Evolutionary conservation across 2,113 vertebrate genomes (phyloP), one percentile per base, ranked within the genome.

Genomic region (Asarcornis scutulata): DNA sequence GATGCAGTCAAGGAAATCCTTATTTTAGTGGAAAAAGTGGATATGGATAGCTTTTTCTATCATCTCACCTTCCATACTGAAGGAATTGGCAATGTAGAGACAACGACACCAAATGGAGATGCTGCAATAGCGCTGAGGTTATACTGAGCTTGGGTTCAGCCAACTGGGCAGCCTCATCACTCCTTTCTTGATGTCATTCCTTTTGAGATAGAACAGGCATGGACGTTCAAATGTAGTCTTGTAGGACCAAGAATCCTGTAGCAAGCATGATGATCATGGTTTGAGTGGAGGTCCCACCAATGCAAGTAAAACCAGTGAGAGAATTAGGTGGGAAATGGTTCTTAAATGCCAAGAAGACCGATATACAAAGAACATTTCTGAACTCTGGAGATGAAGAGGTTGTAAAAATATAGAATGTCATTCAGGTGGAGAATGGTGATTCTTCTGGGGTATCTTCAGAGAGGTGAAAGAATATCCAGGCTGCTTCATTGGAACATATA

Each of bases 1-100:
- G 34, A 68, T 64, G 31, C 42, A 86, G 59, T 55, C 5, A 86
- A 73, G 80, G 6, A 55, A 79, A 64, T 36, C 12, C 69, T 75
- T 81, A 59, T 80, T 96, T 92, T 23, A 72, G 53, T 62, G 69
- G 53, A 78, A 84, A 86, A 84, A 86, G 93, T 48, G 17, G 38
- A 18, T 60, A 11, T n/a, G 25, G 34, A 34, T 63, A 64, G 27
- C 14, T 60, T 66, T 72, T 93, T 14, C 71, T 60, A 13, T 36
- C 76, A 59, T 58, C 60, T 90, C 40, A 44, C 25, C 11, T 68
- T 81, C 27, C 5, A 6, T 38, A 22, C 42, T 78, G 69, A 68
- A 78, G 60, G 73, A 88, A 21, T n/a, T 42, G 46, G 29, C 13
- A 42, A 13, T 21, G 10, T 78, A 56, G 73, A 84, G 88, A 38